Base-by-base conservation (phyloP, 2,113 vertebrate genomes). In the Ageneiosus marmoratus region DNA sequence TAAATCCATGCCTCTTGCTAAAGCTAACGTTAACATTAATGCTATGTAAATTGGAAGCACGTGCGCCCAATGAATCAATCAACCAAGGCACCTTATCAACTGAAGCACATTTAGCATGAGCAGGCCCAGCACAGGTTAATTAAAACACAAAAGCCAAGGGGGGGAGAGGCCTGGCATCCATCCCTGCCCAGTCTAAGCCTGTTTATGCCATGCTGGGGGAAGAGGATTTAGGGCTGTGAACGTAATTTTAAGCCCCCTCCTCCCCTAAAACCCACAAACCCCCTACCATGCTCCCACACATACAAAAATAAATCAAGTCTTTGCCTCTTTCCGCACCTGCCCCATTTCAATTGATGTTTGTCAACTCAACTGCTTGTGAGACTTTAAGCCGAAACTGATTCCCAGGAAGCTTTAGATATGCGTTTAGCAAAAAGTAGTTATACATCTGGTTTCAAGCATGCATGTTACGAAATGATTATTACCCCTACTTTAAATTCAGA, bases 91-190 rank as follows among this genome's bases (percentile, higher is more conserved):
- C 87, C 93, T 95, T 94, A 94, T 94, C 93, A 94, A 92, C 89
- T 91, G 86, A 88, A 86, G 91, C 93, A 94, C 93, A 94, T 93
- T 94, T 92, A 89, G 88, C 83, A 90, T 87, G 90, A 93, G 63
- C 92, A 90, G 89, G 90, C 90, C 89, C 90, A 88, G 91, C 91
- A 89, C 91, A 93, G 93, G 93, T 94, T 94, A 94, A 94, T 93
- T 93, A 95, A 93, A 93, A 93, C 91, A 93, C 91, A 93, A 94
- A 92, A 90, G 92, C 90, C 89, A 89, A 88, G 88, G 80, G 90
- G 80, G 90, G 88, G 51, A 18, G 73, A 48, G 90, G 90, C 87
- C 92, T 95, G 94, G 93, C 93, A 94, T 78, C 90, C 82, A 72
- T 93, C 91, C 91, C 65, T 93, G 91, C 90, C 89, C 88, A 86